Evolutionary conservation across 2,113 vertebrate genomes (phyloP), one percentile per base, ranked within the genome.

Genomic region (Lynx canadensis): DNA sequence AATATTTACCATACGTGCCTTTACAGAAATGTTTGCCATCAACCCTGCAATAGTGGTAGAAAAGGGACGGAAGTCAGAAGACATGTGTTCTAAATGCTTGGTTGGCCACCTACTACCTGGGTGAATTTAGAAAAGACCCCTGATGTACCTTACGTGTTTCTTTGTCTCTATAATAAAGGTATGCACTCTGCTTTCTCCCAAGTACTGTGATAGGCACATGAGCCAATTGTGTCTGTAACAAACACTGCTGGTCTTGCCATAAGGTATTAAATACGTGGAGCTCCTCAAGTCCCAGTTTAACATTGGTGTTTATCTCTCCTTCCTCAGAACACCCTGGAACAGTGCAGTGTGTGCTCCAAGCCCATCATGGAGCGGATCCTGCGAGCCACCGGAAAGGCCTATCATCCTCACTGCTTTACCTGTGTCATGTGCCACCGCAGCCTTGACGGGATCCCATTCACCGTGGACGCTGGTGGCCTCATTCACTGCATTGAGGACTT

Each of bases 401-500:
- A 99, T 95, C 99, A 99, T 84, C 99, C 99, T 31, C 99, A 99
- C 98, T 99, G 99, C 98, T 99, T 99, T 98, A 99, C 99, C 98
- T 99, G 99, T 0, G 99, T 99, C 98, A 99, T 99, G 98, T 99
- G 99, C 97, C 99, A 99, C 85, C 99, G 99, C 97, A 99, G 99
- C 98, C 98, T 99, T 98, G 99, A 99, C 23, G 99, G 99, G n/a
- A 99, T 99, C 96, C 99, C 99, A 0, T 99, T 99, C 98, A 99
- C 99, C 0, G 99, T 99, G 97, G 99, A 99, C 7, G 99, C 99
- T 0, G 99, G 99, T 29, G 99, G 99, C 90, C 99, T 99, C 98
- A 99, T 99, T 98, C 99, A 99, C 98, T 99, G 99, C 99, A 99
- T 99, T 7, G 99, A 99, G 98, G 99, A 99, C 98, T 99, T 99